Conservation (phyloP, 2,888 invertebrate genomes). For the Stomorhina lunata region DNA sequence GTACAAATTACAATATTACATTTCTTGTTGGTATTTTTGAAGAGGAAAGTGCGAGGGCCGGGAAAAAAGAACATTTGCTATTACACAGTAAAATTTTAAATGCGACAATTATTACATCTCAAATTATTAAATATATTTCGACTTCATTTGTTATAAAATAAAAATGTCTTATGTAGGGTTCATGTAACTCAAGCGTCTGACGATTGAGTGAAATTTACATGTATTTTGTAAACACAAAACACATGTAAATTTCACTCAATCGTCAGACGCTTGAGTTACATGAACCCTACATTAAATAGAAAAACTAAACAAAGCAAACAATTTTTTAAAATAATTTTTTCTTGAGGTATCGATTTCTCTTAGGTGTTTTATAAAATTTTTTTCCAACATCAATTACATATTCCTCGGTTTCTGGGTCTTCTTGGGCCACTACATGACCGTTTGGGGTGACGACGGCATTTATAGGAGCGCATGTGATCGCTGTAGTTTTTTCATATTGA, state of each 20-base stretch:
- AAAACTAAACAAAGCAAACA: constrained; percentile 4
- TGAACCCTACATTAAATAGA: background rate
- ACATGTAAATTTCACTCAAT: too few species aligned
- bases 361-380: constrained; percentile 18
- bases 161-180: too few species aligned
- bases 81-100: constrained; percentile 20
- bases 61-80: constrained; percentile 19
- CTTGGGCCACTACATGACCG: constrained; percentile 56
- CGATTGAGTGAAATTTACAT: too few species aligned
- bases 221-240: too few species aligned
- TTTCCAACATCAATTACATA: background rate
- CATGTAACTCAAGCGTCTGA: too few species aligned
- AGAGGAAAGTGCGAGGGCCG: background rate
- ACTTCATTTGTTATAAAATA: background rate
- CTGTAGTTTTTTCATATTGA: constrained; percentile 7
- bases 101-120: constrained; percentile 27
- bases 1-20: constrained; percentile 54
- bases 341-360: constrained; percentile 31
- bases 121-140: background rate
- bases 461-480: background rate
- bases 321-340: constrained; percentile 51
- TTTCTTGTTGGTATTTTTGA: constrained; percentile 12
- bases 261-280: too few species aligned
- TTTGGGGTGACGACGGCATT: constrained; percentile 51
- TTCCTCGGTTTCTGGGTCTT: constrained; percentile 43